Percentiles rank a stretch among this genome's conserved stretches.
phyloP scores from a whole-genome alignment of 2,797 vertebrate genomes.

The Rhinella marina region DNA sequence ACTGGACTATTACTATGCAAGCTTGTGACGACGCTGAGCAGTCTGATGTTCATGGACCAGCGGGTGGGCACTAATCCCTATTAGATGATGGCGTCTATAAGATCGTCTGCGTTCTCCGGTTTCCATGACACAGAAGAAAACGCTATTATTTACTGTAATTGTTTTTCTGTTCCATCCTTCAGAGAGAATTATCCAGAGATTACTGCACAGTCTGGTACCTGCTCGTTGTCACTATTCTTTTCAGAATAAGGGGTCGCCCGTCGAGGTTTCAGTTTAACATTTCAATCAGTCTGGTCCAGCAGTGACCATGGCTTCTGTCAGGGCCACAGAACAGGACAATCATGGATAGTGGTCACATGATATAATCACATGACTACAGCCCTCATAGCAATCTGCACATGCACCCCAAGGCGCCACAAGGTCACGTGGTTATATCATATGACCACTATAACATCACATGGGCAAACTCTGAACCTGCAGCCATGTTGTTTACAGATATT shows the following conservation, averaged over 20 bases:
- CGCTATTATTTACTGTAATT: neutral
- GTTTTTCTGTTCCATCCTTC: constrained; percentile 5
- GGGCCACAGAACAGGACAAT: neutral
- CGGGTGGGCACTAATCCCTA: constrained; percentile 23
- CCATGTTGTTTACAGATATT: neutral
- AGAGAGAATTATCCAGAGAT: constrained; percentile 8
- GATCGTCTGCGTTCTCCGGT: neutral
- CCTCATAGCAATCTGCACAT: no score
- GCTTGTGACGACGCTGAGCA: neutral
- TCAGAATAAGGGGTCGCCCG: neutral
- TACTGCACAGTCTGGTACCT: neutral
- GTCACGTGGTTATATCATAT: no score
- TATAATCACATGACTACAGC: neutral
- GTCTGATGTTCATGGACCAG: neutral
- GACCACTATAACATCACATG: no score
- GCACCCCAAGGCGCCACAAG: no score
- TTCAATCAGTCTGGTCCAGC: neutral
- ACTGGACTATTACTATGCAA: neutral
- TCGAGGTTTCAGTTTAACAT: neutral
- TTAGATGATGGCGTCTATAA: constrained; percentile 20
- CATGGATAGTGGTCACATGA: neutral
- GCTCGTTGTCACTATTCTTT: neutral
- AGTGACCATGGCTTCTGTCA: neutral
- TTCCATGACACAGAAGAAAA: neutral
- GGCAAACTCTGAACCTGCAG: no score